phyloP scores from a whole-genome alignment of 1,140 invertebrate genomes.

The Uloborus diversus region DNA sequence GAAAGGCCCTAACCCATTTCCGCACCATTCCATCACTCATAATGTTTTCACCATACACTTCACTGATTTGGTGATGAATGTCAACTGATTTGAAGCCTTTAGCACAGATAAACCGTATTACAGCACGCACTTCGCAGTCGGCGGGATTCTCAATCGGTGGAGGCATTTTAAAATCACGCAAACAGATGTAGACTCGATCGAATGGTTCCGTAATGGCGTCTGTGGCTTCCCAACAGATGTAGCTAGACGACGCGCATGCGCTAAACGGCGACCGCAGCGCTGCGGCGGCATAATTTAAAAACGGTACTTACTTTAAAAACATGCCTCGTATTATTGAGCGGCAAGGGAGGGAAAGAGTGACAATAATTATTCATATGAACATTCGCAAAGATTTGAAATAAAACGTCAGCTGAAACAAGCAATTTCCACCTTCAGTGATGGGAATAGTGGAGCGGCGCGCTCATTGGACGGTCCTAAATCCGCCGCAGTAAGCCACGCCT shows the following conservation, averaged over 20 bases:
- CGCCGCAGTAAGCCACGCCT: no score
- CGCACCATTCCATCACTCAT: not conserved
- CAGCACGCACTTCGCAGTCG: not conserved
- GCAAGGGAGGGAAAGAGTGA: no score
- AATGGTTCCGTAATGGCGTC: constrained; percentile 1
- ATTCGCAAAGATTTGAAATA: no score
- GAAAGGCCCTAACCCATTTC: not conserved
- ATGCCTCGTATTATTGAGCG: not conserved
- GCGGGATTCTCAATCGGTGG: not conserved
- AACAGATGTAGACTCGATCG: not conserved
- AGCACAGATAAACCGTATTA: no score
- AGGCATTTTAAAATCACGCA: not conserved
- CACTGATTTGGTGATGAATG: no score
- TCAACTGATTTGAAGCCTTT: no score
- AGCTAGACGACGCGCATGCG: not conserved
- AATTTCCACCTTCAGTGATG: no score
- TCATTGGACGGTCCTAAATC: no score
- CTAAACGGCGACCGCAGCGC: not conserved
- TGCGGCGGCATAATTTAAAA: not conserved
- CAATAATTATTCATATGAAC: no score
- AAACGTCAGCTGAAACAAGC: no score
- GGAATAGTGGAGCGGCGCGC: no score
- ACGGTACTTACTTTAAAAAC: not conserved
- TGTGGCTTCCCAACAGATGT: not conserved
- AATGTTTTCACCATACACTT: no score